A percentile compares a stretch with the other conserved stretches of the same genome.
These are phyloP conservation scores for Indri indri DNA, from an alignment of 2,113 vertebrate species.

Conservation along the genomic window DNA sequence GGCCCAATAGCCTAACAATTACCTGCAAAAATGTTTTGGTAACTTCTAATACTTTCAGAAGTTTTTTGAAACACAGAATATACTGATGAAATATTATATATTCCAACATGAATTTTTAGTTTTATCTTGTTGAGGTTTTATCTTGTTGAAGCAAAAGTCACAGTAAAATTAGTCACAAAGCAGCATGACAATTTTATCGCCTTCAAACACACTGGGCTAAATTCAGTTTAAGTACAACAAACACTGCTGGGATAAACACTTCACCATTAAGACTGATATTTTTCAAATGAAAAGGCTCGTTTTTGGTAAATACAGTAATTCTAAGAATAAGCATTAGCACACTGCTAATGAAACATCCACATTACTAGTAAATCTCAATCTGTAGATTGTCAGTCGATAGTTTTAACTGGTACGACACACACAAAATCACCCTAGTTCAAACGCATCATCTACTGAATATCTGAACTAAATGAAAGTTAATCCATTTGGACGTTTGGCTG, in stretches of 20 bases:
- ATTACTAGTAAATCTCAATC: background rate
- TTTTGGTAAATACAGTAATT: slow-evolving; percentile 8
- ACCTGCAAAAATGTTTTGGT: background rate
- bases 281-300: slow-evolving; percentile 13
- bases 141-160: background rate
- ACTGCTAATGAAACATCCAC: background rate
- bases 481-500: background rate
- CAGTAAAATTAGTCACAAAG: background rate
- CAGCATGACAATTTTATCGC: background rate
- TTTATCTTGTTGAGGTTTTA: background rate
- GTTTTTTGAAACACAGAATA: background rate
- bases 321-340: background rate
- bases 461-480: background rate
- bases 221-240: slow-evolving; percentile 28
- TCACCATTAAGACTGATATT: background rate
- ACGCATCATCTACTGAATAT: background rate
- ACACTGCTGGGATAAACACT: slow-evolving; percentile 14
- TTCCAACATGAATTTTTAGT: background rate
- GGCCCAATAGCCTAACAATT: background rate
- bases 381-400: background rate
- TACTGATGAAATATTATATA: background rate
- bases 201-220: background rate
- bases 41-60: background rate
- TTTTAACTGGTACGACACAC: background rate
- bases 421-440: background rate